A percentile compares a stretch with the other conserved stretches of the same genome.
Conservation (phyloP, 2,888 invertebrate species). For the Cybosia mesomella region DNA sequence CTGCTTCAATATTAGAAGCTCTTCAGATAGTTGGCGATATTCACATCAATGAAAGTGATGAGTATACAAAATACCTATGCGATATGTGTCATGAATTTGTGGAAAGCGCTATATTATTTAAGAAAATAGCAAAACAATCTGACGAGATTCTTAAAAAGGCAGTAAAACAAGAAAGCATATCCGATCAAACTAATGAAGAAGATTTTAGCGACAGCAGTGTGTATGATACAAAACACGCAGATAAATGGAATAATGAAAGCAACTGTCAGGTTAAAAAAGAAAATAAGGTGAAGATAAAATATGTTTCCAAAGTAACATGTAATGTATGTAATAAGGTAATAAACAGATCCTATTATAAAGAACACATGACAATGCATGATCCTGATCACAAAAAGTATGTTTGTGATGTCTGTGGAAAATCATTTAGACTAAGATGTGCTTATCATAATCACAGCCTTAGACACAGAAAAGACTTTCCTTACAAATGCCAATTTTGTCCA, state of each 20-base stretch:
- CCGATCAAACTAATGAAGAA: slow-evolving; percentile 41
- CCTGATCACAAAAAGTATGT: slow-evolving; percentile 69
- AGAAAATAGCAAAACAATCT: slow-evolving; percentile 65
- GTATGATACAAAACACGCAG: slow-evolving; percentile 41
- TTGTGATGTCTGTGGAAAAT: slow-evolving; percentile 73
- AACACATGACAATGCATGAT: slow-evolving; percentile 71
- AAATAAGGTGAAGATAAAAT: slow-evolving; percentile 51
- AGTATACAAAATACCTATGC: slow-evolving; percentile 69
- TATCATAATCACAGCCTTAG: slow-evolving; percentile 67
- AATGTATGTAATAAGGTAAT: slow-evolving; percentile 64
- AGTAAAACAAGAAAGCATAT: slow-evolving; percentile 50
- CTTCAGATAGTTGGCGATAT: slow-evolving; percentile 56
- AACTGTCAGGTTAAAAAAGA: slow-evolving; percentile 38
- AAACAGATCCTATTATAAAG: slow-evolving; percentile 65
- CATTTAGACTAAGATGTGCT: slow-evolving; percentile 66
- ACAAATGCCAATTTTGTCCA: slow-evolving; percentile 68
- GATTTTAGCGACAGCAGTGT: slow-evolving; percentile 47
- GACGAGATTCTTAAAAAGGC: slow-evolving; percentile 60
- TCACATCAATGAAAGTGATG: slow-evolving; percentile 60
- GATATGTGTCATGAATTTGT: slow-evolving; percentile 66
- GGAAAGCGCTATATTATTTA: slow-evolving; percentile 65
- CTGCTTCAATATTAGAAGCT: slow-evolving; percentile 22
- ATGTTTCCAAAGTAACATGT: slow-evolving; percentile 61
- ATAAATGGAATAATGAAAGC: slow-evolving; percentile 40
- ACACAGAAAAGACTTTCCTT: slow-evolving; percentile 69